phyloP scores from a whole-genome alignment of 1,140 invertebrate genomes.

The Zaprionus ghesquierei region DNA sequence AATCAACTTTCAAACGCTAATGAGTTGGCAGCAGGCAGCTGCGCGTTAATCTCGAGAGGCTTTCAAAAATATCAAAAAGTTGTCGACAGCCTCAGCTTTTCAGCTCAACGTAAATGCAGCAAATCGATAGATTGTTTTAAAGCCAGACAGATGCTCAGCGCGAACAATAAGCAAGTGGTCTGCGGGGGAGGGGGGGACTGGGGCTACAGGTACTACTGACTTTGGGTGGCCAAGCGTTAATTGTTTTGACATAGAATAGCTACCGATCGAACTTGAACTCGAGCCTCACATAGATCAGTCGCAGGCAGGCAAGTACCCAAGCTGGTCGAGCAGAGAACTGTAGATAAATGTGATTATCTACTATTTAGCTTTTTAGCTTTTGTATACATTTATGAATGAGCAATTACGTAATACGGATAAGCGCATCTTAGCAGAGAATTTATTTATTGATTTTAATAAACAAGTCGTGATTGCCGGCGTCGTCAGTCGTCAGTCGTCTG shows the following conservation, averaged over 20 bases:
- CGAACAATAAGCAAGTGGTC: not conserved
- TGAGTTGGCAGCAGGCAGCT: conserved; percentile 21
- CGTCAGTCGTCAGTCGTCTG: not conserved
- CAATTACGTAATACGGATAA: conserved; percentile 34
- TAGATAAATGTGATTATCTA: not conserved
- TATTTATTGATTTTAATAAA: conserved; percentile 6
- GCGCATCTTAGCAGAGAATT: conserved; percentile 11
- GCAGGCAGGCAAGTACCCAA: not conserved
- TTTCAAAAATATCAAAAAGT: conserved; percentile 50
- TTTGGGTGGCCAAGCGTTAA: conserved; percentile 5
- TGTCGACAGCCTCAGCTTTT: conserved; percentile 52
- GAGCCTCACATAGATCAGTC: not conserved
- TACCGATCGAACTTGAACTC: conserved; percentile 43
- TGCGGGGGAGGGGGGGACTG: not conserved
- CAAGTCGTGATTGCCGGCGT: conserved; percentile 5
- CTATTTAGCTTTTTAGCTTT: not conserved
- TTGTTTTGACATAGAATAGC: conserved; percentile 41
- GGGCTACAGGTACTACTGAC: not conserved
- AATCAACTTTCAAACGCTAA: conserved; percentile 14
- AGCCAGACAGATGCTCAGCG: not conserved
- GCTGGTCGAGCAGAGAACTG: not conserved
- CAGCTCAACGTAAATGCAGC: conserved; percentile 15
- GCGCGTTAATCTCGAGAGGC: conserved; percentile 45
- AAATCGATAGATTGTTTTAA: conserved; percentile 31
- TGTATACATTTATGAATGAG: conserved; percentile 28